phyloP scores from a whole-genome alignment of 2,888 invertebrate genomes.

The Leucophenga montana region DNA sequence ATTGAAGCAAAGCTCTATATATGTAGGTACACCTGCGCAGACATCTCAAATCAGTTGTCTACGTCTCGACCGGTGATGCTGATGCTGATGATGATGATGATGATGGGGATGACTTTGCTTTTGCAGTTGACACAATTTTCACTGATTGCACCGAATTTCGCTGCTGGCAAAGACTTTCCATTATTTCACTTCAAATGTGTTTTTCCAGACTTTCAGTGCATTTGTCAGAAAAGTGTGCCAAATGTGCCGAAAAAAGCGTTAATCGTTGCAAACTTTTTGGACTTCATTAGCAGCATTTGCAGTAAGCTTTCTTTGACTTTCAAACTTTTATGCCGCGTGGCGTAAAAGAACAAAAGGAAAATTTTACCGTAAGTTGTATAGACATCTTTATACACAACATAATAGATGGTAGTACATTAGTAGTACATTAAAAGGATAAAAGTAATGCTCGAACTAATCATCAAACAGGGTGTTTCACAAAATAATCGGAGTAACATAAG shows the following conservation, averaged over 20 bases:
- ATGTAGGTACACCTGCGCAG: background rate
- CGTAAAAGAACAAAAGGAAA: background rate
- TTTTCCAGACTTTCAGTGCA: background rate
- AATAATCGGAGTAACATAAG: too few species aligned
- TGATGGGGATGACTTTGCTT: slow-evolving; percentile 29
- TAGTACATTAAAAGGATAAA: too few species aligned
- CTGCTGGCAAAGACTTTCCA: slow-evolving; percentile 17
- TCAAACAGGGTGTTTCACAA: too few species aligned
- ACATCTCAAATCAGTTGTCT: background rate
- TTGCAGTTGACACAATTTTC: slow-evolving; percentile 55
- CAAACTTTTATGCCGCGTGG: background rate
- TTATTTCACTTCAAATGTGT: background rate
- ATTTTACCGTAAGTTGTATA: too few species aligned
- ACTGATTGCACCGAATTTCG: slow-evolving; percentile 52
- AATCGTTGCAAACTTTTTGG: slow-evolving; percentile 5
- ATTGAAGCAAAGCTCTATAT: slow-evolving; percentile 39
- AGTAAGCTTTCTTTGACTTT: too few species aligned
- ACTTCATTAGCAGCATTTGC: background rate
- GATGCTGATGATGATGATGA: background rate
- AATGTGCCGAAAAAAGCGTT: background rate
- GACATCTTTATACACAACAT: too few species aligned
- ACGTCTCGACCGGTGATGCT: background rate
- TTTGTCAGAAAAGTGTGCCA: slow-evolving; percentile 2
- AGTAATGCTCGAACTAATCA: too few species aligned
- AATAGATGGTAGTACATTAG: too few species aligned